phyloP scores from a whole-genome alignment of 2,888 invertebrate species.

The Periphyllus acericola region DNA sequence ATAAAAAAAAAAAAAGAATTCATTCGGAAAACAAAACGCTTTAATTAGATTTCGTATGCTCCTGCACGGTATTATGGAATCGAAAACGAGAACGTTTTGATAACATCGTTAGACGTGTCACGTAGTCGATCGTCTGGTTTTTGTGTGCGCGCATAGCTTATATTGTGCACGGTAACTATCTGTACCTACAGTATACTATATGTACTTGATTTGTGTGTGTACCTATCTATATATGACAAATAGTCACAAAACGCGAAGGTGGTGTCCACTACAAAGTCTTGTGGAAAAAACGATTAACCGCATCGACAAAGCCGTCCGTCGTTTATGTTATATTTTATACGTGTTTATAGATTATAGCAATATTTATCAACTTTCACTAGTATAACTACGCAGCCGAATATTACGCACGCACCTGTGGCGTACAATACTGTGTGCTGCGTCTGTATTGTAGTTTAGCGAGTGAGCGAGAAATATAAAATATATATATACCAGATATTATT shows the following conservation, averaged over 20 bases:
- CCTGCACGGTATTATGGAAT: slow-evolving; percentile 4
- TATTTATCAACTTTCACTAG: slow-evolving; percentile 41
- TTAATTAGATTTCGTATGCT: neutral
- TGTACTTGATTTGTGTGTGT: neutral
- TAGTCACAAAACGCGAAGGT: neutral
- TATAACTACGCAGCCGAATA: neutral
- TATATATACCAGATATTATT: too few relatives aligned
- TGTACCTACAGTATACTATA: neutral
- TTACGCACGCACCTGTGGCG: neutral
- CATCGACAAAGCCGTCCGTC: slow-evolving; percentile 18
- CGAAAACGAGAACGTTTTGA: slow-evolving; percentile 10
- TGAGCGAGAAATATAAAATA: too few relatives aligned
- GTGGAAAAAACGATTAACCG: slow-evolving; percentile 38
- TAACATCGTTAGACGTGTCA: neutral
- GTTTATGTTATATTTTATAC: neutral
- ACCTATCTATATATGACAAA: neutral
- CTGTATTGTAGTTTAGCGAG: neutral
- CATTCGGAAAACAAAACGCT: slow-evolving; percentile 11
- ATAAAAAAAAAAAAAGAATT: neutral
- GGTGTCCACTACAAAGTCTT: neutral
- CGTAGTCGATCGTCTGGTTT: neutral
- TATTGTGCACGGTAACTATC: neutral
- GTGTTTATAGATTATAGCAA: slow-evolving; percentile 18
- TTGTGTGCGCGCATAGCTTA: neutral
- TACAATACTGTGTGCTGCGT: neutral